A percentile compares a stretch with the other conserved stretches of the same genome.
phyloP scores from a whole-genome alignment of 2,888 invertebrate genomes.

The Hydroisotoma schaefferi region DNA sequence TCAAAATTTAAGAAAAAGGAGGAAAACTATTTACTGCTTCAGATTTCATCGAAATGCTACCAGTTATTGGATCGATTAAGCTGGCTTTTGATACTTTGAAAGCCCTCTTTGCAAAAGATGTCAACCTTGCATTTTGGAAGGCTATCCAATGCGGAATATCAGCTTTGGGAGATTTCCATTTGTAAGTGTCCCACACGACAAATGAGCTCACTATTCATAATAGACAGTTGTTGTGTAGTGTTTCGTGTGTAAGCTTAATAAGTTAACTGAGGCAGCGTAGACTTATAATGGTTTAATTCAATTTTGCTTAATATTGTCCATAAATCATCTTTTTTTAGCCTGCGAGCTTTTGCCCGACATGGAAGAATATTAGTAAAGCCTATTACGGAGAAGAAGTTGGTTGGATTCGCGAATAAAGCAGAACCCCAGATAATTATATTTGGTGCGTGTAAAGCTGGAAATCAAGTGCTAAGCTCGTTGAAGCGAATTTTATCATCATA shows the following conservation, averaged over 20 bases:
- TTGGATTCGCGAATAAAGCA: constrained; percentile 28
- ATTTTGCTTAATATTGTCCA: too few species aligned
- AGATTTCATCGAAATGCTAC: constrained; percentile 34
- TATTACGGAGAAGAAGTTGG: constrained; percentile 28
- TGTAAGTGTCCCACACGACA: constrained; percentile 18
- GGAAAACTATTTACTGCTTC: constrained; percentile 22
- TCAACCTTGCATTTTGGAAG: constrained; percentile 24
- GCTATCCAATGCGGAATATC: constrained; percentile 35
- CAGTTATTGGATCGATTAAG: constrained; percentile 35
- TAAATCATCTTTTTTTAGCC: too few species aligned
- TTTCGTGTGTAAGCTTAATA: background rate
- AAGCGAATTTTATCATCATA: constrained; percentile 18
- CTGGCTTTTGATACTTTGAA: constrained; percentile 28
- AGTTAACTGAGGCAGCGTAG: background rate
- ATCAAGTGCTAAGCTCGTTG: constrained; percentile 28
- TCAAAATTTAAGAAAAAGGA: background rate
- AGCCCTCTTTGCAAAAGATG: constrained; percentile 28
- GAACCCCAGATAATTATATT: constrained; percentile 36
- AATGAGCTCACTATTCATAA: background rate
- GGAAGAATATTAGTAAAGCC: constrained; percentile 24
- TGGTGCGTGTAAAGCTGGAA: constrained; percentile 28
- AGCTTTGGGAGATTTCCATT: constrained; percentile 33
- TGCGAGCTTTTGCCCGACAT: constrained; percentile 30
- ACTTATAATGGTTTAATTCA: too few species aligned
- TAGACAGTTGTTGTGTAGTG: background rate